Percentiles rank a stretch among this genome's conserved stretches.
Conservation (phyloP, 1,140 invertebrate species). For the Diachasma alloeum region DNA sequence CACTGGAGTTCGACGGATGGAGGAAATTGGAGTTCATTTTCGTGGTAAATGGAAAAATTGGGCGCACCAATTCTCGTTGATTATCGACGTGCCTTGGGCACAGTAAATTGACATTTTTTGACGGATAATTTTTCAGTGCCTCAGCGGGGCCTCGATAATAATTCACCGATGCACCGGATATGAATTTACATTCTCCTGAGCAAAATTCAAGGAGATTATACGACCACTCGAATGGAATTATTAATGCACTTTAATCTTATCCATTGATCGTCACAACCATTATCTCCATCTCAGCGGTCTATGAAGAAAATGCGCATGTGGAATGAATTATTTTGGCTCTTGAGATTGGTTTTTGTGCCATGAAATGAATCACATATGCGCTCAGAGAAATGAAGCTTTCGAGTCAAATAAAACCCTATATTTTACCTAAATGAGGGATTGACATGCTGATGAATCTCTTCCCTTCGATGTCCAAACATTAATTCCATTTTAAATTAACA, state of each 20-base stretch:
- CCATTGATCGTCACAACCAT: background rate
- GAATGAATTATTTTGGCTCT: too few species aligned
- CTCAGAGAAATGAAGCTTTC: too few species aligned
- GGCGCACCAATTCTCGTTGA: background rate
- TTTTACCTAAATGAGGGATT: too few species aligned
- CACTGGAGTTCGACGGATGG: background rate
- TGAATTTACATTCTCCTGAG: background rate
- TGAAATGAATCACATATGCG: too few species aligned
- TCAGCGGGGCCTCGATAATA: background rate
- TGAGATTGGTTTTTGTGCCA: too few species aligned
- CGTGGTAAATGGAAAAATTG: background rate
- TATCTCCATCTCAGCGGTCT: background rate
- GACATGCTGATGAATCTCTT: too few species aligned
- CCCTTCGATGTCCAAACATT: too few species aligned
- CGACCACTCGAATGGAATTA: background rate
- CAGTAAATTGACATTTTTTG: background rate
- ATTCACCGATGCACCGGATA: background rate
- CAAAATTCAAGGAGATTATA: background rate
- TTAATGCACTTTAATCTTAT: background rate
- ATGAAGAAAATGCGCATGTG: background rate
- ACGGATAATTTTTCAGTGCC: background rate
- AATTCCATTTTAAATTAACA: too few species aligned
- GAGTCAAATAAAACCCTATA: too few species aligned
- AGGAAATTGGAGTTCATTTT: background rate
- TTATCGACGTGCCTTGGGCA: background rate